Evolutionary conservation across 2,113 vertebrate species (phyloP).

Genomic region (Fulmarus glacialis): DNA sequence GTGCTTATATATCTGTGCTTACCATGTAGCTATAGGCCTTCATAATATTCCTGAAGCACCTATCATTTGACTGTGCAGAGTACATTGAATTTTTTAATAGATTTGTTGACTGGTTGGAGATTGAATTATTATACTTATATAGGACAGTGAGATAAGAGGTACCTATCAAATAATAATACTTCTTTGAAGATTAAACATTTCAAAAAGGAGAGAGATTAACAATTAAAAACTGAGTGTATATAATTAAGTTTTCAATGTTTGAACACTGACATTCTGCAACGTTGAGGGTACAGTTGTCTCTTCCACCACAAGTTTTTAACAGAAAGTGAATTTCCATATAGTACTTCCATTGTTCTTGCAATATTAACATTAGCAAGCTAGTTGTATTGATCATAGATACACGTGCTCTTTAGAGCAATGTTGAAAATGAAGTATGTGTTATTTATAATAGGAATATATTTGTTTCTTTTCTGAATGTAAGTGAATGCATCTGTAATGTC

Average conservation of each 20-base stretch:
- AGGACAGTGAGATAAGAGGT: neutral
- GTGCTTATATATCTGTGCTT: neutral
- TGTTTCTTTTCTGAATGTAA: neutral
- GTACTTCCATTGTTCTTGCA: neutral
- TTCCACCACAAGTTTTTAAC: neutral
- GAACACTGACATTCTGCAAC: neutral
- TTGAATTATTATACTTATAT: neutral
- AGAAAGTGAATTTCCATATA: neutral
- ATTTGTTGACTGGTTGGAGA: neutral
- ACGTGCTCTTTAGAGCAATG: neutral
- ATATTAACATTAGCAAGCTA: constrained; percentile 5
- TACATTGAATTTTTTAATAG: neutral
- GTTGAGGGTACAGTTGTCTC: neutral
- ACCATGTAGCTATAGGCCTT: neutral
- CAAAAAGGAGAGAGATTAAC: neutral
- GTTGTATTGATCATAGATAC: neutral
- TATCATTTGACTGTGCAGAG: neutral
- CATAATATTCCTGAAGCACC: neutral
- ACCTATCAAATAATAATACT: neutral
- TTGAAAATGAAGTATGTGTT: neutral
- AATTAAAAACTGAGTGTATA: neutral
- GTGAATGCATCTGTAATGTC: neutral
- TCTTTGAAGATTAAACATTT: neutral
- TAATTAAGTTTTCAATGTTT: neutral
- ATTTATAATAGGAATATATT: neutral